Evolutionary conservation across 2,113 vertebrate species (phyloP).

Genomic region (Ammodytes dubius): DNA sequence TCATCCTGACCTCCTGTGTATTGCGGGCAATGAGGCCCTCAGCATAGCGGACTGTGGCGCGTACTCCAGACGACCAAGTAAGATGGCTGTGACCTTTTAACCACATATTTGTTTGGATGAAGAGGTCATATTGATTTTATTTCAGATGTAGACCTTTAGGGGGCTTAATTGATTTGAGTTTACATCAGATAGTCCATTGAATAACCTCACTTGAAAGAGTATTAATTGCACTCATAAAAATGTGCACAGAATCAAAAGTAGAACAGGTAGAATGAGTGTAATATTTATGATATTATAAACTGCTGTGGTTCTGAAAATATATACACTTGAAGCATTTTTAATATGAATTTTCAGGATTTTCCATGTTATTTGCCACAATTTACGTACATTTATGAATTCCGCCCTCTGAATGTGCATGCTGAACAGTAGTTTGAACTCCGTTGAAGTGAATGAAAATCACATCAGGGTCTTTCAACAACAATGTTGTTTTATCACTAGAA

Average conservation of each 20-base stretch:
- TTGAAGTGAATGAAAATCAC: not conserved
- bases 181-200: not conserved
- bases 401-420: not conserved
- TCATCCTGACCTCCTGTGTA: slow-evolving; percentile 68
- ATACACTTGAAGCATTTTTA: not conserved
- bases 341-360: not conserved
- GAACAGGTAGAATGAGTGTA: not conserved
- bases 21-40: slow-evolving; percentile 70
- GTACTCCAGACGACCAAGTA: slow-evolving; percentile 72
- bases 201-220: not conserved
- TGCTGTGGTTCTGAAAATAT: not conserved
- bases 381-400: not conserved
- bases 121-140: slow-evolving; percentile 15
- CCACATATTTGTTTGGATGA: not conserved
- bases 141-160: slow-evolving; percentile 1
- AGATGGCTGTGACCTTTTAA: not conserved
- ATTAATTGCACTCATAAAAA: not conserved
- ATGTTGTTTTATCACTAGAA: slow-evolving; percentile 49
- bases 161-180: slow-evolving; percentile 8
- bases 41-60: slow-evolving; percentile 59
- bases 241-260: not conserved
- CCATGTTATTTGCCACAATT: not conserved
- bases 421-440: not conserved
- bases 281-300: not conserved
- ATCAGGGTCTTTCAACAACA: not conserved